Percentiles rank a stretch among this genome's conserved stretches.
These are phyloP conservation scores for Erythrocercus mccallii DNA, from an alignment of 2,113 vertebrate genomes.

Conservation along the genomic window DNA sequence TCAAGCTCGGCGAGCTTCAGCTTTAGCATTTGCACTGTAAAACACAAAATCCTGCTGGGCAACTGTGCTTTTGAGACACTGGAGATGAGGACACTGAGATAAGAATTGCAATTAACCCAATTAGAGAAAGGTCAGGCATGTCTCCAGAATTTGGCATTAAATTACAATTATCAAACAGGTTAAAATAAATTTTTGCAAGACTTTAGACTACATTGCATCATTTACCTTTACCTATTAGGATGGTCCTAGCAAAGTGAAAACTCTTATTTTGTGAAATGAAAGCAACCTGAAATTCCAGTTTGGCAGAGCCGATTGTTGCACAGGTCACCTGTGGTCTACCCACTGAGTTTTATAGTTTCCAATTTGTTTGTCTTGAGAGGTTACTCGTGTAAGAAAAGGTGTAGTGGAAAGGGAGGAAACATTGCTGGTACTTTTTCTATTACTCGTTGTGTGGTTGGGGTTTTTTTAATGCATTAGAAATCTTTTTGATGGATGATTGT, in stretches of 20 bases:
- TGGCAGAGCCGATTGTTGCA: neutral
- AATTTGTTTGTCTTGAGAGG: neutral
- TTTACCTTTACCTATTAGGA: neutral
- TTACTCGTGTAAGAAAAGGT: neutral
- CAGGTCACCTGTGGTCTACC: neutral
- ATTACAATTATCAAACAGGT: neutral
- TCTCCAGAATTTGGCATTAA: neutral
- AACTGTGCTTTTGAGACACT: neutral
- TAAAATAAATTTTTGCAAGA: neutral
- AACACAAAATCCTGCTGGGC: neutral
- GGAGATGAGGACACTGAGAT: neutral
- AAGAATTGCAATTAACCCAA: neutral
- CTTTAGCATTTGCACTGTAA: neutral
- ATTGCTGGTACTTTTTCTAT: neutral
- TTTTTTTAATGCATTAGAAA: neutral
- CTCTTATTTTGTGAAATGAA: neutral
- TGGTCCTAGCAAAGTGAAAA: neutral
- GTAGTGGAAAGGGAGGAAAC: neutral
- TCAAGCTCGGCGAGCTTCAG: neutral
- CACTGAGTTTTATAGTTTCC: neutral
- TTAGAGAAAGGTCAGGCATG: neutral
- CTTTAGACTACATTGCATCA: neutral
- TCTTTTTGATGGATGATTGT: neutral
- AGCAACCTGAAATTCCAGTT: conserved; percentile 58
- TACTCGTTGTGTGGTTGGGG: neutral